Conservation (phyloP, 2,888 invertebrate genomes). For the Escarpia spicata region DNA sequence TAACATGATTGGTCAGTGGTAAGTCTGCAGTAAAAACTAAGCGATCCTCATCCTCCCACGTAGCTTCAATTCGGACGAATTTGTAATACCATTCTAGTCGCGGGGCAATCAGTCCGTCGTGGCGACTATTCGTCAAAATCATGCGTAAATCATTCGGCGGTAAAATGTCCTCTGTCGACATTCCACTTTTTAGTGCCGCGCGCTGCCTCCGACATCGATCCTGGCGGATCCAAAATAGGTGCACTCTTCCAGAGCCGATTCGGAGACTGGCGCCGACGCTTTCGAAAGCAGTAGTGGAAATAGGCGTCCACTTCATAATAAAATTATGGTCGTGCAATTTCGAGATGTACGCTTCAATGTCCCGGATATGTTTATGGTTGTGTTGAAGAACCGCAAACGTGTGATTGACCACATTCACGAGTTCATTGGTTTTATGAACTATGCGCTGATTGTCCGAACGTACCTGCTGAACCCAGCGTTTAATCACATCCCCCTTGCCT, state of each 20-base stretch:
- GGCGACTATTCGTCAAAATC: not conserved
- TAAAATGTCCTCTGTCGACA: conserved; percentile 8
- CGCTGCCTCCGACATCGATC: not conserved
- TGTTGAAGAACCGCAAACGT: not conserved
- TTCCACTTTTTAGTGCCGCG: not conserved
- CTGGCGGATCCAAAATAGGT: not conserved
- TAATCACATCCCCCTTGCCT: not conserved
- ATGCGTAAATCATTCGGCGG: not conserved
- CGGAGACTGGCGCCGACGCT: not conserved
- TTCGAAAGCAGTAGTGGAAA: not conserved
- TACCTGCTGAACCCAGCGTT: too few species aligned
- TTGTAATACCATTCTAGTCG: not conserved
- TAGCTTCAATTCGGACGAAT: not conserved
- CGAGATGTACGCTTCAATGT: not conserved
- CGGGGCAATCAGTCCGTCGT: not conserved
- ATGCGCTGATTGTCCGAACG: too few species aligned
- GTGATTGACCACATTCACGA: not conserved
- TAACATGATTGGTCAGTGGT: not conserved
- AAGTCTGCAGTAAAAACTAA: not conserved
- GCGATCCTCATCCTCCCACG: not conserved
- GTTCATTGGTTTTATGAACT: not conserved
- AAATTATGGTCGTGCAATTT: not conserved
- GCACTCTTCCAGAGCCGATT: not conserved
- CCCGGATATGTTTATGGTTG: conserved; percentile 14
- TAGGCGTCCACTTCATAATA: not conserved